Percentiles rank a stretch among this genome's conserved stretches.
phyloP scores from a whole-genome alignment of 2,888 invertebrate genomes.

The Fragum whitleyi region DNA sequence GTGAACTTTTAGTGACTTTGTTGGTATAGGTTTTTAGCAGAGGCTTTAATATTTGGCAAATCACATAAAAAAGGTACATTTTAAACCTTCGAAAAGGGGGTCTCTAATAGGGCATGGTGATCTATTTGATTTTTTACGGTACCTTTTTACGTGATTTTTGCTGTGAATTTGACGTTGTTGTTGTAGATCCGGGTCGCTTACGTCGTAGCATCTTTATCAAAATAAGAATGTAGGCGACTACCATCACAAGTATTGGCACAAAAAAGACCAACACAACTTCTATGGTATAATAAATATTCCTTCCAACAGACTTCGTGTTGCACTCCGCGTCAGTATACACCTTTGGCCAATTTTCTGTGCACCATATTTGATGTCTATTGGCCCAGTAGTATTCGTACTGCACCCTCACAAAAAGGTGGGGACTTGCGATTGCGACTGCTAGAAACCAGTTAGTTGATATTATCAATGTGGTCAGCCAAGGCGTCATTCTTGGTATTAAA shows the following conservation, averaged over 20 bases:
- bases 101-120: too few species aligned
- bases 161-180: constrained; percentile 60
- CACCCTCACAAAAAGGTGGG: constrained; percentile 72
- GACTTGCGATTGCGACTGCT: constrained; percentile 72
- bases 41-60: too few species aligned
- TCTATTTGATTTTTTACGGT: too few species aligned
- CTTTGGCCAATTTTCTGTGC: constrained; percentile 77
- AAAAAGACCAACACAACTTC: constrained; percentile 78
- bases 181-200: constrained; percentile 68
- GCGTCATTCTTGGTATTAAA: constrained; percentile 70
- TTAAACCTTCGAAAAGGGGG: too few species aligned
- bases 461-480: constrained; percentile 50
- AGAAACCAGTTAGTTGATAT: constrained; percentile 72
- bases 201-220: constrained; percentile 67
- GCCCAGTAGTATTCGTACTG: constrained; percentile 68
- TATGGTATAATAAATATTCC: constrained; percentile 73
- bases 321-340: constrained; percentile 65
- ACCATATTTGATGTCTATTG: constrained; percentile 76
- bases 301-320: constrained; percentile 54
- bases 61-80: too few species aligned
- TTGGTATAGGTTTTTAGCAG: too few species aligned
- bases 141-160: constrained; percentile 76
- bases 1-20: too few species aligned
- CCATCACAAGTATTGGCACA: constrained; percentile 78
- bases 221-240: constrained; percentile 75